Percentiles rank a stretch among this genome's conserved stretches.
Evolutionary conservation across 2,888 invertebrate genomes (phyloP).

Genomic region (Oligia fasciuncula): DNA sequence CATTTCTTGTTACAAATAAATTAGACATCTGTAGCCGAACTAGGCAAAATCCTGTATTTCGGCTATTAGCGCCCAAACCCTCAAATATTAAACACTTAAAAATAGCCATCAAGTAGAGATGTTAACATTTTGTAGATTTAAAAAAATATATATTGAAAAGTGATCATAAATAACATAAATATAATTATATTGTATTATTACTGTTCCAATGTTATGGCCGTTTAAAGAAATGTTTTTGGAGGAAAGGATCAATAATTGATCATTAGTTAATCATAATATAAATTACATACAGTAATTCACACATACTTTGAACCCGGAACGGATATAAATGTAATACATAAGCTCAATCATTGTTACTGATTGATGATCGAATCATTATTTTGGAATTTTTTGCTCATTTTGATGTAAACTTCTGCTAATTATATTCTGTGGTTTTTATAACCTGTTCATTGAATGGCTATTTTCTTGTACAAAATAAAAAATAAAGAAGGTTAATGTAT

Average conservation of each 20-base stretch:
- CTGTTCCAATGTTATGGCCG: not conserved
- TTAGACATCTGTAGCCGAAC: too few species aligned
- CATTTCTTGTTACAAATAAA: too few species aligned
- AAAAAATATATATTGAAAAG: too few species aligned
- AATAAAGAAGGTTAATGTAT: too few species aligned
- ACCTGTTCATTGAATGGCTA: conserved; percentile 11
- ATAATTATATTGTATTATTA: not conserved
- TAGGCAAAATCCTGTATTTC: too few species aligned
- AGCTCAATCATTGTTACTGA: conserved; percentile 45
- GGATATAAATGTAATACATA: conserved; percentile 14
- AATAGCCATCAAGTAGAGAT: too few species aligned
- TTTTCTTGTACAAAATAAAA: conserved; percentile 1
- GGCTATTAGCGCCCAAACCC: too few species aligned
- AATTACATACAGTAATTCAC: not conserved
- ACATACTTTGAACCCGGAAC: conserved; percentile 49
- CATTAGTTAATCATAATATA: not conserved
- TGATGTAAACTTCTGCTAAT: conserved; percentile 13
- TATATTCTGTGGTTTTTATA: conserved; percentile 8
- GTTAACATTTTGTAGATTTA: too few species aligned
- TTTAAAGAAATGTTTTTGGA: not conserved
- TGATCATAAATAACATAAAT: too few species aligned
- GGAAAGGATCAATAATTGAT: not conserved
- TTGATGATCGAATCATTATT: conserved; percentile 22
- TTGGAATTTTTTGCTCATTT: conserved; percentile 42
- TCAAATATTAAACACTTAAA: too few species aligned